Conservation (phyloP, 2,113 vertebrate genomes). For the Nicator chloris region DNA sequence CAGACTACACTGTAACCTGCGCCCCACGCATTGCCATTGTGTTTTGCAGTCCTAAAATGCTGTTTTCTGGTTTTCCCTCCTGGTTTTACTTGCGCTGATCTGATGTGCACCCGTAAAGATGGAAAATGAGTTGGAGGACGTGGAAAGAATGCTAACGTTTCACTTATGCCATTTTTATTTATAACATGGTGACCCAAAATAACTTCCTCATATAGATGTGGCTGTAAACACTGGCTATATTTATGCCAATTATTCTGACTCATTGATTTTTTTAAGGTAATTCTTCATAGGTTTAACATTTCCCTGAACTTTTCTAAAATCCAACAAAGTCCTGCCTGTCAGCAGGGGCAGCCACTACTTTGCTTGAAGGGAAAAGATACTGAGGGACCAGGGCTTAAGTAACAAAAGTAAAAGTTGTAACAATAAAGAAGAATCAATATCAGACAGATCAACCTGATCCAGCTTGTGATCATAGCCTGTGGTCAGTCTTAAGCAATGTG, state of each 20-base stretch:
- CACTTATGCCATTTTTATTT: neutral
- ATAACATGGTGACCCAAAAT: neutral
- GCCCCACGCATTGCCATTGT: neutral
- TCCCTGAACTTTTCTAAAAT: neutral
- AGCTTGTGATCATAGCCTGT: neutral
- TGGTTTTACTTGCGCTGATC: neutral
- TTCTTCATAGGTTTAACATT: neutral
- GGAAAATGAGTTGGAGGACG: neutral
- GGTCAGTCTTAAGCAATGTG: neutral
- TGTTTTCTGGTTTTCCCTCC: neutral
- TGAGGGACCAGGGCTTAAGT: neutral
- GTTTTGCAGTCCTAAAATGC: neutral
- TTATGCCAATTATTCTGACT: conserved; percentile 1
- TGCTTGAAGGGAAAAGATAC: neutral
- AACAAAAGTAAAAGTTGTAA: neutral
- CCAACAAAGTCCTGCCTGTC: neutral
- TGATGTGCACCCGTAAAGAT: neutral
- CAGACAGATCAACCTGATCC: neutral
- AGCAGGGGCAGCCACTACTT: neutral
- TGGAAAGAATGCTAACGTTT: neutral
- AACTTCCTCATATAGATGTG: neutral
- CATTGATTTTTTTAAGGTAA: neutral
- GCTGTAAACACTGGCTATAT: neutral
- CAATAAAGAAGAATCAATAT: neutral
- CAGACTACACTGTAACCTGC: neutral